Evolutionary conservation across 2,797 vertebrate species (phyloP), one percentile per base, ranked within the genome.

Genomic region (Anguilla obscura): DNA sequence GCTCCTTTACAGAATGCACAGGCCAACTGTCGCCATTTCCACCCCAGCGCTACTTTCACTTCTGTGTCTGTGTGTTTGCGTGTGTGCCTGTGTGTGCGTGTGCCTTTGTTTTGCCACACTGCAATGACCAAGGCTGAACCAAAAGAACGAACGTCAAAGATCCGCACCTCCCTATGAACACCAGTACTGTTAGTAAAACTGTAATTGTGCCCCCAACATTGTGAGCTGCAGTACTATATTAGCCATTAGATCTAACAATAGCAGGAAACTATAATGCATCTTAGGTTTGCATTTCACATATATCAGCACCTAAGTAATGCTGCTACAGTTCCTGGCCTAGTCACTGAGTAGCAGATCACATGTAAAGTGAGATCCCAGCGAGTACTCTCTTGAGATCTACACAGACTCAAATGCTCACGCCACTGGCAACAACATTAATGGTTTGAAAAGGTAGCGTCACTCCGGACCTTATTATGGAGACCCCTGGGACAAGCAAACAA

Each of bases 401-500:
- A 88, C 74, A 90, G 89, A 85, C 63, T 60, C 52, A 60, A 30
- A 60, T 60, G 69, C 84, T 92, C 63, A 87, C 60, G 60, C 50
- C 87, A 90, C 91, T 90, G 88, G 91, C 89, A 91, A 91, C 84
- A 91, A 91, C 30, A 87, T 89, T 90, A 92, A 92, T 52, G 90
- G 92, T 80, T 85, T 69, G 89, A 92, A 85, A 88, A 85, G 87
- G 27, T 27, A 27, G 85, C 88, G 87, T 88, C 93, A 90, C 87
- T 87, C 85, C 84, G 8, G 87, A 52, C 84, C 80, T 94, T 86
- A 93, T 93, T 93, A 92, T 85, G 3, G n/a, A 89, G 71, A 90
- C 89, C 90, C 27, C 7, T 63, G 89, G 91, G 93, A 91, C 87
- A 86, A 91, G 91, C 93, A 93, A 95, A 91, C 84, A 90, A 90